Evolutionary conservation across 1,140 invertebrate genomes (phyloP), one percentile per base, ranked within the genome.

Genomic region (Maniola jurtina): DNA sequence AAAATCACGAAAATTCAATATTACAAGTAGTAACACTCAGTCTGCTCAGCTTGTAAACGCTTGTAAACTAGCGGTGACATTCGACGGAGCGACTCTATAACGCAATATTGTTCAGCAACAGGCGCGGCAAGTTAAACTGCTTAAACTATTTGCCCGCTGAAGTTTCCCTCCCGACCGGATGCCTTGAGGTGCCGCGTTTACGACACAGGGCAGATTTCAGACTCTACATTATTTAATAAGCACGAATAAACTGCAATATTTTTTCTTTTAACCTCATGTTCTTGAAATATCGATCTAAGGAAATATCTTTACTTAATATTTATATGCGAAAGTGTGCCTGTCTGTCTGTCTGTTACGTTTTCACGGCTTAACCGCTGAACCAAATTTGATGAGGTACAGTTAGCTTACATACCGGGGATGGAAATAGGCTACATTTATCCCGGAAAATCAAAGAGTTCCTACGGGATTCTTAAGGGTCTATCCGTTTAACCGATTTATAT

Each of bases 101-200:
- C 71, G 71, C 64, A 82, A 82, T 83, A 81, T 77, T 71, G 74
- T 72, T 75, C 61, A 76, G 72, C 70, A 68, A 72, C 66, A 67
- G 72, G 65, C 66, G 66, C 60, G 33, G 61, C 65, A 83, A 88
- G 73, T 84, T 69, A 72, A 89, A 89, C 82, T 89, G 87, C 73
- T 86, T 68, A 72, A 89, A 89, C 82, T 89, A 89, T 87, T 87
- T 79, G 79, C 78, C 71, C 77, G 80, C 72, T 78, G 72, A 79
- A 83, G 79, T 86, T 86, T 76, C 68, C 70, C 71, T 79, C 75
- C 85, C 79, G 60, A 45, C 72, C 76, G 77, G 69, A 78, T 80
- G 79, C 79, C 80, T 80, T 71, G 59, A 77, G 77, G 70, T 79
- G 50, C 71, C 61, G 36, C n/a, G 47, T 33, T 52, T 55, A 42